Conservation (phyloP, 2,888 invertebrate species). For the Beris morrisii region DNA sequence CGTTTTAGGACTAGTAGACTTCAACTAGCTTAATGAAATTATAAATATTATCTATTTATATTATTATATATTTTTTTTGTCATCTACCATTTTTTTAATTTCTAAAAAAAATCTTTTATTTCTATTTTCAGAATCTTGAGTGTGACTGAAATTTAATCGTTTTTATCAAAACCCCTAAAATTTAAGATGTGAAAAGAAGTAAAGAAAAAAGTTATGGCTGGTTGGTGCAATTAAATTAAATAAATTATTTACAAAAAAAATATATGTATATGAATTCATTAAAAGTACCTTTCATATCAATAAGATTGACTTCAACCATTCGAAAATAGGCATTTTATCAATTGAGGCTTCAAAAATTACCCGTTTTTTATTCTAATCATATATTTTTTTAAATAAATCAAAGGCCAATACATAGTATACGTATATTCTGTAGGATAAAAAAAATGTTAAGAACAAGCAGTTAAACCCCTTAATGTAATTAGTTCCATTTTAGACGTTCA, state of each 20-base stretch:
- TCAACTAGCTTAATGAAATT: too few relatives aligned
- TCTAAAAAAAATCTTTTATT: neutral
- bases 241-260: slow-evolving; percentile 2
- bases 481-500: neutral
- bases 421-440: neutral
- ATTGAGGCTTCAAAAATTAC: too few relatives aligned
- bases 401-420: too few relatives aligned
- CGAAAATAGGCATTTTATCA: too few relatives aligned
- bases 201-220: slow-evolving; percentile 38
- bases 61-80: too few relatives aligned
- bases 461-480: neutral
- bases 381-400: slow-evolving; percentile 10
- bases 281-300: neutral
- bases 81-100: too few relatives aligned
- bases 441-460: neutral
- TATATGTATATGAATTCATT: neutral
- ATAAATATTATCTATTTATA: too few relatives aligned
- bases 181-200: neutral
- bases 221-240: slow-evolving; percentile 41
- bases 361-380: neutral
- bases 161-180: neutral
- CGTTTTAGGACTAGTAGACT: too few relatives aligned
- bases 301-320: neutral
- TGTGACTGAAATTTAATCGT: slow-evolving; percentile 31
- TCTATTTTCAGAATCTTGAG: slow-evolving; percentile 38